These are phyloP conservation scores for Hormaphis cornu DNA, from an alignment of 1,140 invertebrate species.

Conservation along the genomic window DNA sequence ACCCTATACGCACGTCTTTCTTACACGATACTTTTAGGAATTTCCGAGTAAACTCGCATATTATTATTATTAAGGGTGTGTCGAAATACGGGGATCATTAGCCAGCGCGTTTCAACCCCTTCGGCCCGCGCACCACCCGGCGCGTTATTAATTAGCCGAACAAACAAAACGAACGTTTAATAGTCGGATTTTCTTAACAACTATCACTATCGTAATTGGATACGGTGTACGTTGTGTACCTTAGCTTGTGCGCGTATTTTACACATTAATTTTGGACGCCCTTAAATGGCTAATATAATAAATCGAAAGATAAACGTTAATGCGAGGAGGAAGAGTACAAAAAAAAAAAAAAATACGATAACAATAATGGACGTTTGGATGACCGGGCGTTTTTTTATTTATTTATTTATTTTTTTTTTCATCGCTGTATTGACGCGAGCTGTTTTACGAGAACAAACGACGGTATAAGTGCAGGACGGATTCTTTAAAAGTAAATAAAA, in stretches of 20 bases:
- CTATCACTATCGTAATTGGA: neutral
- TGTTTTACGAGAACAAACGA: no score
- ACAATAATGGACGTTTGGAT: neutral
- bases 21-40: no score
- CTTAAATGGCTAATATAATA: neutral
- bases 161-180: slow-evolving; percentile 7
- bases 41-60: no score
- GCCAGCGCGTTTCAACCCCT: neutral
- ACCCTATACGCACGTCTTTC: neutral
- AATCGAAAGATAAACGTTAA: slow-evolving; percentile 4
- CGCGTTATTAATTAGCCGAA: neutral
- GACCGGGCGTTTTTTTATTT: neutral
- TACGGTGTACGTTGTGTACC: neutral
- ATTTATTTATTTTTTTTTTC: no score
- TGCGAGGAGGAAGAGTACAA: neutral
- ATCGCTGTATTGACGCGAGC: no score
- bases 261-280: no score
- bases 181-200: neutral
- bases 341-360: no score
- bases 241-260: neutral
- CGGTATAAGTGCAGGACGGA: no score
- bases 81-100: neutral
- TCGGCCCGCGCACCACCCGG: neutral
- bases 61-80: no score
- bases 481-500: no score